Evolutionary conservation across 1,140 invertebrate species (phyloP).

Genomic region (Apolygus lucorum): DNA sequence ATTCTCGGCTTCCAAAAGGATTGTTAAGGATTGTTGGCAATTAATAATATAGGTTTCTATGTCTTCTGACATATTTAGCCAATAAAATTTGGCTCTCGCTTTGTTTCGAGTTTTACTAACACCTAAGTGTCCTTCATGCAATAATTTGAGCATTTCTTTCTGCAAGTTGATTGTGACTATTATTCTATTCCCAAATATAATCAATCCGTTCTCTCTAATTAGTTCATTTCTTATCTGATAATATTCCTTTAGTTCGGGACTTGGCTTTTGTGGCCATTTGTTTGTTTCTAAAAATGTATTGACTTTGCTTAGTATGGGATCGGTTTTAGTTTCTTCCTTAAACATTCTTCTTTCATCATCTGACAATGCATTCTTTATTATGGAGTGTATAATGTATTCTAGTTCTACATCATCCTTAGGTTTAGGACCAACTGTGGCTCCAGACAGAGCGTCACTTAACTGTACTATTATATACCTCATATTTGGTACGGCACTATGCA

Average conservation of each 20-base stretch:
- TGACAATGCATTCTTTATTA: background rate
- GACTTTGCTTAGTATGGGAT: slow-evolving; percentile 7
- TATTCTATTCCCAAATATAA: slow-evolving; percentile 9
- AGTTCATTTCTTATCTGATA: slow-evolving; percentile 13
- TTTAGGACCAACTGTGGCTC: no score
- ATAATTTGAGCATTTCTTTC: background rate
- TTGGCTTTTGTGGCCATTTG: slow-evolving; percentile 13
- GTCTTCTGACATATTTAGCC: no score
- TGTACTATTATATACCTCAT: no score
- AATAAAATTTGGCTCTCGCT: no score
- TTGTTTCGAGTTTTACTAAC: slow-evolving; percentile 11
- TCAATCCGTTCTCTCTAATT: background rate
- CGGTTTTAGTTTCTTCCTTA: background rate
- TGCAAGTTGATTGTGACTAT: background rate
- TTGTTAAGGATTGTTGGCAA: no score
- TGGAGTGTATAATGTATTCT: background rate
- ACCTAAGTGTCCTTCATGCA: slow-evolving; percentile 17
- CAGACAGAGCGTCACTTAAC: no score
- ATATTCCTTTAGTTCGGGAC: background rate
- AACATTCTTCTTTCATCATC: background rate
- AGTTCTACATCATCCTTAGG: background rate
- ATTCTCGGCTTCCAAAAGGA: no score
- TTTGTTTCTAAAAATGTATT: background rate
- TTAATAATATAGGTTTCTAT: no score
- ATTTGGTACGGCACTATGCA: no score